Evolutionary conservation across 2,797 vertebrate genomes (phyloP), one percentile per base, ranked within the genome.

Genomic region (Limnodromus scolopaceus): DNA sequence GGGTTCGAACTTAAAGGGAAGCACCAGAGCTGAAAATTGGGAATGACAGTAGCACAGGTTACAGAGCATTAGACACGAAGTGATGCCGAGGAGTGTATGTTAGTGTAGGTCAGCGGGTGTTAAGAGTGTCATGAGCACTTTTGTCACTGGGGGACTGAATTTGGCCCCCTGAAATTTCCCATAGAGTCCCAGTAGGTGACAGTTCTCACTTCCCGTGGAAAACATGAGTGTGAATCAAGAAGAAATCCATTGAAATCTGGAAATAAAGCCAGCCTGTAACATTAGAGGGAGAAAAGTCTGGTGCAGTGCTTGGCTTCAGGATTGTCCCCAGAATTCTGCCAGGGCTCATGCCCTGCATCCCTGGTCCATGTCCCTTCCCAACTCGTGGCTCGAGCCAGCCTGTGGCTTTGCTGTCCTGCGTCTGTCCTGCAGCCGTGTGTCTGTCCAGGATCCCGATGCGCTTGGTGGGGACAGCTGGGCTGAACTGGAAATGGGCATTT

Each of bases 331-430:
- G 39, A 25, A 30, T 49, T 61, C 78, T 65, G 65, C 15, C 3
- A 32, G 34, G 71, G 25, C 70, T 96, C 10, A 4, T 24, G 61
- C 57, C 8, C 55, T 9, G 18, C 60, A 30, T 84, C 57, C 65
- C 78, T 7, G 23, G 17, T 7, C 22, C 5, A 0, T 75, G 45
- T 45, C 78, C 65, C 61, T 75, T 89, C 53, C 80, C 39, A 2
- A 77, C 69, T 74, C 0, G 0, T 61, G 64, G 64, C 71, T 86
- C 13, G 6, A 48, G 49, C 70, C 58, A 60, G 72, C 80, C 69
- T 4, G 20, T 68, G 92, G 77, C 89, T 88, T 92, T 83, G 79
- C 84, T 91, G 48, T 71, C 57, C 91, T 84, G 41, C 45, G 36
- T 5, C 2, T 66, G 71, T 89, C 66, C 91, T 2, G 28, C 75